Base-by-base conservation (phyloP, 2,113 vertebrate species). In the Rafetus swinhoei region DNA sequence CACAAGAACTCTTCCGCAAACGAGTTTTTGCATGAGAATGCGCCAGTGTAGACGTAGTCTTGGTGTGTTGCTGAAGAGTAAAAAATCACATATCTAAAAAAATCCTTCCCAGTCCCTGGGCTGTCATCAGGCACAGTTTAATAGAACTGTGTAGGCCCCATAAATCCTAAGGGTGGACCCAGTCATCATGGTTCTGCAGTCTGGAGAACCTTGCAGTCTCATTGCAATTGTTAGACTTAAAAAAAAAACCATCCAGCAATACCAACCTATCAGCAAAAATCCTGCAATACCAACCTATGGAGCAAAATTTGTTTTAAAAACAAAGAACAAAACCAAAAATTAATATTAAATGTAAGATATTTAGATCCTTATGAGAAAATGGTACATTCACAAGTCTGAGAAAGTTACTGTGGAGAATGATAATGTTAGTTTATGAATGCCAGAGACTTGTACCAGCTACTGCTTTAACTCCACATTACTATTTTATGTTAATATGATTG, bases 401-500 rank as follows among this genome's bases (percentile, higher is more conserved):
- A 79, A 88, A 87, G 93, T 89, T 79, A 81, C 39, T 39, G 91
- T 86, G 57, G 84, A 89, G 60, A 86, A 55, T 5, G 4, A 12
- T 50, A 88, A 84, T 39, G 35, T 59, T 96, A 94, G 92, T 95
- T 90, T 95, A 55, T 84, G 39, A 89, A 24, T 90, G 60, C 15
- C 56, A 85, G 39, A 86, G 82, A 52, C 50, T 25, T 39, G 16
- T 72, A 9, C 15, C 65, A 85, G 21, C 16, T 91, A 45, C 82
- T 89, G 76, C 82, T 87, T 91, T 85, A 88, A 72, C 21, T 81
- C 86, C 24, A 87, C 82, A 24, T 56, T 90, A 12, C 65, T 87
- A 65, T 56, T 45, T 85, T 81, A 85, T 93, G 80, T 87, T 83
- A 87, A 90, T 27, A 79, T 79, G 65, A 94, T 90, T 50, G 45